These are phyloP conservation scores for Hemiprocne comata DNA, from an alignment of 2,113 vertebrate species.

Conservation along the genomic window DNA sequence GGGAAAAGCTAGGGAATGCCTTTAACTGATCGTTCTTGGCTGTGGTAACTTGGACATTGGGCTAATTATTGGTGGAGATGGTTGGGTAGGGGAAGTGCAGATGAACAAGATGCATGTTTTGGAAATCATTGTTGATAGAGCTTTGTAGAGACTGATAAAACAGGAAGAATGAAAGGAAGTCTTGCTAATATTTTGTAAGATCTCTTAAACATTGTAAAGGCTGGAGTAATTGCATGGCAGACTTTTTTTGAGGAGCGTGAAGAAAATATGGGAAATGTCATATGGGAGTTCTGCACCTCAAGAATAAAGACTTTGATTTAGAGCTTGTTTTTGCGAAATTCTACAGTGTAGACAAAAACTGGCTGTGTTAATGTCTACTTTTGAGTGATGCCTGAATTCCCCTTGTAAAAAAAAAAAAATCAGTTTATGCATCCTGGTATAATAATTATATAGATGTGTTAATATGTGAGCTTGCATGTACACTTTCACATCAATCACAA, in stretches of 20 bases:
- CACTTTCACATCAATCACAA: neutral
- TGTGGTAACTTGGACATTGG: neutral
- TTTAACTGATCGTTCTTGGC: neutral
- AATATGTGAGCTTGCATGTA: neutral
- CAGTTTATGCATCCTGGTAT: neutral
- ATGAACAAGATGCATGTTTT: neutral
- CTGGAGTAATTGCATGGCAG: neutral
- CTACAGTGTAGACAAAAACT: neutral
- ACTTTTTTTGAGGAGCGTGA: neutral
- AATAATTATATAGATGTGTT: neutral
- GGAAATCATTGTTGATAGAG: neutral
- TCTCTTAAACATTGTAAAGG: neutral
- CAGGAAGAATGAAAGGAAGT: neutral
- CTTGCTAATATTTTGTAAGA: neutral
- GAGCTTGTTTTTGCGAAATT: neutral
- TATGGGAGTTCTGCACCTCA: neutral
- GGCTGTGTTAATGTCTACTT: neutral
- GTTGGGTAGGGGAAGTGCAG: neutral
- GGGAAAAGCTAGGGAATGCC: neutral
- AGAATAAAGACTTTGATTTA: neutral
- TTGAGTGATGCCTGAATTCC: neutral
- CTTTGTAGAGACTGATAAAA: neutral
- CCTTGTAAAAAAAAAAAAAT: neutral
- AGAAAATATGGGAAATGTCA: neutral
- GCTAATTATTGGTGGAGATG: neutral